Base-by-base conservation (phyloP, 2,797 vertebrate species). In the Pangasius sanitwongsei region DNA sequence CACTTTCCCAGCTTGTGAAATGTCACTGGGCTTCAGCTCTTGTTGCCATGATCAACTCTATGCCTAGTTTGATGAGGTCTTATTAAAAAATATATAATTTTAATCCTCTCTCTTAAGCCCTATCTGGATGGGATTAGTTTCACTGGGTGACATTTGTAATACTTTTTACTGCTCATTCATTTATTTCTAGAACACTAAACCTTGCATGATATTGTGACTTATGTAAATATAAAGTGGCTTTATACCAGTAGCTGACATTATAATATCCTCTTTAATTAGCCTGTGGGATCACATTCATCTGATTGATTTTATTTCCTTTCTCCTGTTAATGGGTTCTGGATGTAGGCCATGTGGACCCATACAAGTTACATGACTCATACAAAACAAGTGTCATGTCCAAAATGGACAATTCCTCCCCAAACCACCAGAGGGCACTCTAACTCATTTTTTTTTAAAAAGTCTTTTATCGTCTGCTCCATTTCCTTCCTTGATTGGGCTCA, bases 271-370 rank as follows among this genome's bases (percentile, higher is more conserved):
- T 59, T 55, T 34, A 80, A 61, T 82, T 61, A 82, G 18, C 55
- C 34, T 3, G 20, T 1, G 18, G 55, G 0, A 61, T 82, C 31
- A 61, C 57, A 41, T 41, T 82, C 31, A 41, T 25, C 55, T 61
- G 80, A 41, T 61, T 82, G 53, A 80, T 50, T 50, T 77, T 53
- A 77, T 77, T 53, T 77, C 16, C 25, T n/a, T 77, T 53, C 44
- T 55, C 50, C 44, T 78, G 15, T 7, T 78, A 55, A 78, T 55
- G 50, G 50, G 28, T 53, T 55, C 75, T 55, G n/a, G 75, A 55
- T 55, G 75, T 55, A 55, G 75, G 75, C 75, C 31, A 3, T 3
- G 50, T 53, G 15, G 11, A 48, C 41, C 41, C 23, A 15, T 48
- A 28, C 72, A 75, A 48, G 23, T 28, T 75, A 75, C 28, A 75